phyloP scores from a whole-genome alignment of 2,888 invertebrate species.

The Eupsilia transversa region DNA sequence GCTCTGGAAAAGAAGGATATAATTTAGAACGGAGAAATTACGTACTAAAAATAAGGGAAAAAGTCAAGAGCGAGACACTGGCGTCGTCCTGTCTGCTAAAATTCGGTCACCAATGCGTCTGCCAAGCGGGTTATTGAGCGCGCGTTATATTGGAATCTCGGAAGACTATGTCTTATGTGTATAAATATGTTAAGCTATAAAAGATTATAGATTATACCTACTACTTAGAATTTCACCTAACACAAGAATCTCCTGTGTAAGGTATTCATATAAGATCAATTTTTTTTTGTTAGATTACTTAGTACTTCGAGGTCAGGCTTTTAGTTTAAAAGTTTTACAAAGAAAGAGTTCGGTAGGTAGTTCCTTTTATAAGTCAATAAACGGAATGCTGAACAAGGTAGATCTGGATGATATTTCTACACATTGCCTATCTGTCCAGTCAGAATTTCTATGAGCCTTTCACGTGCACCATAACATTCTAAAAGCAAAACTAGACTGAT shows the following conservation, averaged over 20 bases:
- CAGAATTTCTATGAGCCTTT: neutral
- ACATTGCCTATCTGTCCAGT: neutral
- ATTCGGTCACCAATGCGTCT: neutral
- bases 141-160: neutral
- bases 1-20: conserved; percentile 89
- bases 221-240: too few species aligned
- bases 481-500: conserved; percentile 7
- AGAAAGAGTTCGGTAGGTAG: neutral
- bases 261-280: too few species aligned
- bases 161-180: neutral
- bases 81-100: conserved; percentile 6
- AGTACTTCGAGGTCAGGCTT: neutral
- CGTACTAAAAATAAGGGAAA: neutral
- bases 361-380: too few species aligned
- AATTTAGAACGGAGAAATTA: neutral
- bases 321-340: neutral
- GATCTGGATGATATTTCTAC: neutral
- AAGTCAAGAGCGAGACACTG: neutral
- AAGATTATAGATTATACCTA: neutral
- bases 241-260: too few species aligned
- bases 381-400: neutral
- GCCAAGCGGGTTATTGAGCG: conserved; percentile 16
- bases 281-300: too few species aligned
- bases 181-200: neutral
- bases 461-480: neutral